Base-by-base conservation (phyloP, 2,888 invertebrate species). In the Scaptomyza flava region DNA sequence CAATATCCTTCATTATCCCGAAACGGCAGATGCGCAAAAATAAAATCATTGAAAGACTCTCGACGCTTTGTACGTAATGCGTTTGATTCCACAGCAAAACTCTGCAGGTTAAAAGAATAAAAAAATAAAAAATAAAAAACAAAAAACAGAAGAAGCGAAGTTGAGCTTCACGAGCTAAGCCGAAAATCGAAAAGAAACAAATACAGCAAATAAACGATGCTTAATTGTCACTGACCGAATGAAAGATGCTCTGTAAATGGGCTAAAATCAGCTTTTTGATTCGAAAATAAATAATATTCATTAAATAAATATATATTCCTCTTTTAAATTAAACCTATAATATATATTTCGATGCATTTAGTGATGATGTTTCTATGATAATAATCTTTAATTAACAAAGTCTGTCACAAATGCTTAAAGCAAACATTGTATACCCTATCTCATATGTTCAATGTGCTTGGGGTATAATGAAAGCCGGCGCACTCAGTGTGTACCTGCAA, bases 1-100 rank as follows among this genome's bases (percentile, higher is more conserved):
- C 84, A 87, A 82, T 87, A 82, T 87, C 85, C 87, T 87, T 87
- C 84, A 82, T 82, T 82, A 82, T 75, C 87, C 68, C 61, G 61
- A 78, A 72, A 72, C 73, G 81, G 68, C 69, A 82, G 77, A 87
- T 87, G 82, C 82, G 79, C 84, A 77, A 80, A 82, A 85, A 83
- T 83, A 83, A 86, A 88, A 85, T 85, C 85, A 88, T 86, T 83
- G 86, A 80, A 80, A 87, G 68, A 74, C 74, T 69, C 72, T 75
- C 62, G 51, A 60, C 66, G 74, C 83, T 87, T 83, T 79, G 73
- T 74, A 78, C 68, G 88, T 86, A 85, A 85, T 85, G 79, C 88
- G 86, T 83, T 86, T 79, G 79, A 86, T 79, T 83, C 65, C 82
- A 79, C 72, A 61, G 68, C 85, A 41, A 77, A 72, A 77, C 68